Conservation (phyloP, 2,797 vertebrate genomes). For the Cercopithecus diana region DNA sequence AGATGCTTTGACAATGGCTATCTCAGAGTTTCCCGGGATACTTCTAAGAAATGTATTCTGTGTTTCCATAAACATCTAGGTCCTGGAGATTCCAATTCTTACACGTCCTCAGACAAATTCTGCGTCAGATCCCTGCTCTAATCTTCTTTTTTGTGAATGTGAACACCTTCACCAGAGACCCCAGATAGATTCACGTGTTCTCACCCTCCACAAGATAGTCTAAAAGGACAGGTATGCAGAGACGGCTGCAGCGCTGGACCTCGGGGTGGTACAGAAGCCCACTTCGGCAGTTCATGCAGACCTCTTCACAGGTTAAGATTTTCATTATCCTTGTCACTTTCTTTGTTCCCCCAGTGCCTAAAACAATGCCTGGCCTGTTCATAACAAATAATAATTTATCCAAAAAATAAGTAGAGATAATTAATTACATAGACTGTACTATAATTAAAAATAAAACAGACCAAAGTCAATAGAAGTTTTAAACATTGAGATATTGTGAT, state of each 20-base stretch:
- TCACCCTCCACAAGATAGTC: not conserved
- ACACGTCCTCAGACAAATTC: not conserved
- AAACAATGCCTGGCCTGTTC: not conserved
- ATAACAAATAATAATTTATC: not conserved
- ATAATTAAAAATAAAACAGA: constrained; percentile 11
- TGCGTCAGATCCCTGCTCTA: not conserved
- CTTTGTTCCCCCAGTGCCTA: not conserved
- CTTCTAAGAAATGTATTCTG: constrained; percentile 2
- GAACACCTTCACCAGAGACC: not conserved
- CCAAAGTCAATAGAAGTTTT: not conserved
- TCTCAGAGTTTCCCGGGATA: not conserved
- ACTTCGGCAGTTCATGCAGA: not conserved
- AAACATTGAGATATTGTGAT: not conserved
- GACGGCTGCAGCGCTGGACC: accelerated
- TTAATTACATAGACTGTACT: not conserved
- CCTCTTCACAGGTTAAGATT: not conserved
- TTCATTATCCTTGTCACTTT: not conserved
- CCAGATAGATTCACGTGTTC: not conserved
- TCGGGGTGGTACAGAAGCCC: accelerated
- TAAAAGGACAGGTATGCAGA: not conserved
- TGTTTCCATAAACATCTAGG: not conserved
- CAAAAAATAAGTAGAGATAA: constrained; percentile 21
- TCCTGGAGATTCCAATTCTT: not conserved
- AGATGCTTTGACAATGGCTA: not conserved
- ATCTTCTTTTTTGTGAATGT: not conserved